These are phyloP conservation scores for Andrena hattorfiana DNA, from an alignment of 2,888 invertebrate genomes.

Conservation along the genomic window DNA sequence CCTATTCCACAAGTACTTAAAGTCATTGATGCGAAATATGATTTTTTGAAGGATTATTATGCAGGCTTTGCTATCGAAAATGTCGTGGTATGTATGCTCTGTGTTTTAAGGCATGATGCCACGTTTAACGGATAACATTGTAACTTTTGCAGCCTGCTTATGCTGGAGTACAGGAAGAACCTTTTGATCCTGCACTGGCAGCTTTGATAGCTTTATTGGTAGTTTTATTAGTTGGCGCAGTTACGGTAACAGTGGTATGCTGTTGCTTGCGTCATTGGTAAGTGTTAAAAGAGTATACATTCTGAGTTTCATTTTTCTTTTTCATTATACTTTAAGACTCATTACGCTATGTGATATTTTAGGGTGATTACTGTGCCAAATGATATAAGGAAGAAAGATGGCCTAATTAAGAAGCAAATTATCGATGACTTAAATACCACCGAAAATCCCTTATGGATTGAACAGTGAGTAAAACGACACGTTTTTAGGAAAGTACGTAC, in stretches of 20 bases:
- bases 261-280: slow-evolving; percentile 95
- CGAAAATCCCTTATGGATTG: slow-evolving; percentile 96
- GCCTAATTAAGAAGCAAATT: slow-evolving; percentile 92
- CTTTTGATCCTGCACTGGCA: slow-evolving; percentile 94
- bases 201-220: slow-evolving; percentile 94
- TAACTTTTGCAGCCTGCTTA: slow-evolving; percentile 87
- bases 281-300: slow-evolving; percentile 53
- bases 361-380: slow-evolving; percentile 93
- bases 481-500: not conserved
- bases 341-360: slow-evolving; percentile 53
- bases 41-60: slow-evolving; percentile 92
- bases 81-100: slow-evolving; percentile 86
- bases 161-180: slow-evolving; percentile 89
- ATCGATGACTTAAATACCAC: slow-evolving; percentile 95
- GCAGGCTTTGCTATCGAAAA: slow-evolving; percentile 91
- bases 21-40: slow-evolving; percentile 94
- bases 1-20: slow-evolving; percentile 92
- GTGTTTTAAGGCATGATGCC: not conserved
- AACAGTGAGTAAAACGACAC: slow-evolving; percentile 88
- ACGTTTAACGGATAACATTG: not conserved
- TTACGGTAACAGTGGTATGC: slow-evolving; percentile 94
- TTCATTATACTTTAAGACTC: not conserved
- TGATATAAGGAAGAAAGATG: slow-evolving; percentile 93
- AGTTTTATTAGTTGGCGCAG: slow-evolving; percentile 93
- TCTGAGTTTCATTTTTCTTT: not conserved